Percentiles rank a stretch among this genome's conserved stretches.
These are phyloP conservation scores for Nomada ferruginata DNA, from an alignment of 2,888 invertebrate genomes.

Conservation along the genomic window DNA sequence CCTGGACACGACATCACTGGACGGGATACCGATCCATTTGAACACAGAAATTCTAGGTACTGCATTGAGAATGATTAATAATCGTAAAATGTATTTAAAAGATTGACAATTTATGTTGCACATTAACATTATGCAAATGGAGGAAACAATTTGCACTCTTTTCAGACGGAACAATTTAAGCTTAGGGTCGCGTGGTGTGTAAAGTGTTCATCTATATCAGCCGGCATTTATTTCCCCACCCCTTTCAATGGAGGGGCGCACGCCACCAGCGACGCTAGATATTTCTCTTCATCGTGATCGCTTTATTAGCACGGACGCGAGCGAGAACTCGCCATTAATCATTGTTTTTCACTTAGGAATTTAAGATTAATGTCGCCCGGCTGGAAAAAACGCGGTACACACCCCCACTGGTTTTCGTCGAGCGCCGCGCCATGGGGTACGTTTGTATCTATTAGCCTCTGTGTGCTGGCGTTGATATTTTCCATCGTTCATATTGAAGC, in stretches of 20 bases:
- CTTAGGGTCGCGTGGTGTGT: constrained; percentile 21
- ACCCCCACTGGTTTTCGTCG: constrained; percentile 37
- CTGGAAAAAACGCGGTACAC: constrained; percentile 46
- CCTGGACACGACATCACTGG: too few relatives aligned
- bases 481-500: neutral
- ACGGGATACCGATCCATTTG: too few relatives aligned
- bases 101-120: neutral
- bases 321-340: constrained; percentile 63
- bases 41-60: too few relatives aligned
- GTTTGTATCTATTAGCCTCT: constrained; percentile 52
- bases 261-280: constrained; percentile 52
- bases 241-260: constrained; percentile 14
- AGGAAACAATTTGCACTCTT: constrained; percentile 18
- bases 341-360: constrained; percentile 69
- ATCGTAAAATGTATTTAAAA: neutral
- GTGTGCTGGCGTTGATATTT: neutral
- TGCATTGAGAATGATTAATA: too few relatives aligned
- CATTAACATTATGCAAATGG: neutral
- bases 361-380: constrained; percentile 65
- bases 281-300: constrained; percentile 69
- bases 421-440: constrained; percentile 6
- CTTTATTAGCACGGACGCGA: constrained; percentile 67
- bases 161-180: constrained; percentile 41
- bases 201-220: constrained; percentile 28
- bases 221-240: constrained; percentile 43